Evolutionary conservation across 2,888 invertebrate genomes (phyloP), one percentile per base, ranked within the genome.

Genomic region (Acleris holmiana): DNA sequence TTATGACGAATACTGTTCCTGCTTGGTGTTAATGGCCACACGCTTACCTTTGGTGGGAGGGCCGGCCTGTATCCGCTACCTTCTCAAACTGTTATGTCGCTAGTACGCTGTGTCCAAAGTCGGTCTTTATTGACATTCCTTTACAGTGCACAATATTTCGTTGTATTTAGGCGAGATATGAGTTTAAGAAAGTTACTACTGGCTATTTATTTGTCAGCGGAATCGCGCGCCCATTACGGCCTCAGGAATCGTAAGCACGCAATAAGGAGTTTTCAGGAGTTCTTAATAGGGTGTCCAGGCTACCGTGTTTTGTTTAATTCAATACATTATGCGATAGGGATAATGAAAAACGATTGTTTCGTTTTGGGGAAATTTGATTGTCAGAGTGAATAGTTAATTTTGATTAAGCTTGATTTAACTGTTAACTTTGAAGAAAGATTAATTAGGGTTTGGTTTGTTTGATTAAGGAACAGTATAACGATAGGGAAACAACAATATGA

Each of bases 171-270:
- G 35, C 4, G 35, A 35, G 35, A 35, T 35, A 35, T 4, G 35
- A 10, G 35, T 35, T 35, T 35, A 8, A 35, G 35, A 8, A 13
- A 35, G 35, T 35, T 13, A 35, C 35, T 13, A 35, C 13, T 35
- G 35, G 35, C 13, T 35, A 88, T 89, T 88, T 89, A 88, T 89
- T 89, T 89, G 89, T 89, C 87, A 87, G 88, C 88, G 73, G 87
- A 89, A 87, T 89, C 85, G 83, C 83, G 79, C 79, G 77, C 77
- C 88, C 87, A 89, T 89, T 89, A 89, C 77, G 79, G 77, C 73
- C 71, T 71, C 79, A 80, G 74, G 81, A 85, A 84, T 83, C 80
- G 83, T 85, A 82, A 83, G 84, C 85, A 87, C 86, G 88, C 85
- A 84, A 87, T 87, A 86, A 88, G 81, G 80, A 84, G 77, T 82